A percentile compares a stretch with the other conserved stretches of the same genome.
These are phyloP conservation scores for Acanthopagrus latus DNA, from an alignment of 2,797 vertebrate species.

Conservation along the genomic window DNA sequence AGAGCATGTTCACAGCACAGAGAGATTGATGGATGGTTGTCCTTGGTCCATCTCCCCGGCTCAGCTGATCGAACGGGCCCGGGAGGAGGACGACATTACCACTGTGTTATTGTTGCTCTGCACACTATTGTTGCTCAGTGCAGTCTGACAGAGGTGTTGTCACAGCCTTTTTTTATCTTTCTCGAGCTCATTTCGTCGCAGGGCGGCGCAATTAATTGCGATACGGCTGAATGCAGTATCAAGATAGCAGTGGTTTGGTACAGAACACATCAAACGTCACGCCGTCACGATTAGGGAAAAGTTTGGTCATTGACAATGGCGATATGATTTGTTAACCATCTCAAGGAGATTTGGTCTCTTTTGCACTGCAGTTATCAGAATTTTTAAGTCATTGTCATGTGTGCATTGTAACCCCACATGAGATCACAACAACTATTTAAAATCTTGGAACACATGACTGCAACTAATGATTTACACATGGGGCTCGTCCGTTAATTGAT, in stretches of 20 bases:
- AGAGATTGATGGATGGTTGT: slow-evolving; percentile 63
- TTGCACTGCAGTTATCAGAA: not conserved
- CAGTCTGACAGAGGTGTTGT: slow-evolving; percentile 2
- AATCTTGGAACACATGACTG: not conserved
- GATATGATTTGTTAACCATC: not conserved
- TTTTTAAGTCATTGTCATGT: not conserved
- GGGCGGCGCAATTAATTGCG: no score
- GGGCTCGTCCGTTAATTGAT: no score
- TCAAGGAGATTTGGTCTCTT: not conserved
- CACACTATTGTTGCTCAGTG: not conserved
- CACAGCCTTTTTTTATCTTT: not conserved
- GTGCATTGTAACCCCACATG: not conserved
- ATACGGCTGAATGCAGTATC: no score
- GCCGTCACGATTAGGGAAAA: no score
- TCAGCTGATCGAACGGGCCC: slow-evolving; percentile 48
- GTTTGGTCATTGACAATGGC: no score
- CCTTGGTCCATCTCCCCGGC: slow-evolving; percentile 59
- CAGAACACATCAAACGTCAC: no score
- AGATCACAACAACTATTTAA: not conserved
- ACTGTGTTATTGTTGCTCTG: slow-evolving; percentile 2
- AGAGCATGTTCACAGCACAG: slow-evolving; percentile 13
- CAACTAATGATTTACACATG: not conserved
- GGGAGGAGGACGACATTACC: slow-evolving; percentile 43
- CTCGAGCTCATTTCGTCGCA: not conserved
- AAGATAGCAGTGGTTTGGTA: no score